These are phyloP conservation scores for Melanostoma scalare DNA, from an alignment of 2,888 invertebrate genomes.

Conservation along the genomic window DNA sequence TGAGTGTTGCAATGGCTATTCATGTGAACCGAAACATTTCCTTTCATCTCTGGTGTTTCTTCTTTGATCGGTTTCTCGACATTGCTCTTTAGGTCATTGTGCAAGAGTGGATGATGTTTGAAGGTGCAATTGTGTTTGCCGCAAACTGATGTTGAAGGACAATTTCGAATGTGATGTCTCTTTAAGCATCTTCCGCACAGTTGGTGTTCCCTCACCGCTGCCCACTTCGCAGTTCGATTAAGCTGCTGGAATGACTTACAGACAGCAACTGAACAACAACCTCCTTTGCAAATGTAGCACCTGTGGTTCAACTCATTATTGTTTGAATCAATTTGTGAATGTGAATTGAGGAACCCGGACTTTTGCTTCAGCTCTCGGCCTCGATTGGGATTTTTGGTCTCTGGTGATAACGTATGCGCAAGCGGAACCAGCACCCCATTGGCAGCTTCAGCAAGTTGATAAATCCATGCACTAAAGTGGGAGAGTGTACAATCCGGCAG, in stretches of 20 bases:
- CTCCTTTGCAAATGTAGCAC: not conserved
- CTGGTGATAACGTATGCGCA: no score
- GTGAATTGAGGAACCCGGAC: no score
- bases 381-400: no score
- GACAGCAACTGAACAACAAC: no score
- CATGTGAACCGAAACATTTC: no score
- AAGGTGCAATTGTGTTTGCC: conserved; percentile 8
- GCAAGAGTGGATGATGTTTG: conserved; percentile 17
- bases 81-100: not conserved
- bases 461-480: conserved; percentile 8
- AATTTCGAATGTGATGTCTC: conserved; percentile 3
- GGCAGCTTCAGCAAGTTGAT: no score
- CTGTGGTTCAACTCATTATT: no score
- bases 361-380: no score
- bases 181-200: conserved; percentile 17
- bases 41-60: no score
- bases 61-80: no score
- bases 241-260: not conserved
- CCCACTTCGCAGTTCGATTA: not conserved
- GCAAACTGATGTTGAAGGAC: not conserved
- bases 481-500: conserved; percentile 3
- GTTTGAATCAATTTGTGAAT: not conserved
- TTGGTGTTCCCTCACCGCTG: not conserved
- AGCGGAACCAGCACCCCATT: no score
- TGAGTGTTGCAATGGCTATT: no score